These are phyloP conservation scores for Diarsia dahlii DNA, from an alignment of 2,888 invertebrate genomes.

Conservation along the genomic window DNA sequence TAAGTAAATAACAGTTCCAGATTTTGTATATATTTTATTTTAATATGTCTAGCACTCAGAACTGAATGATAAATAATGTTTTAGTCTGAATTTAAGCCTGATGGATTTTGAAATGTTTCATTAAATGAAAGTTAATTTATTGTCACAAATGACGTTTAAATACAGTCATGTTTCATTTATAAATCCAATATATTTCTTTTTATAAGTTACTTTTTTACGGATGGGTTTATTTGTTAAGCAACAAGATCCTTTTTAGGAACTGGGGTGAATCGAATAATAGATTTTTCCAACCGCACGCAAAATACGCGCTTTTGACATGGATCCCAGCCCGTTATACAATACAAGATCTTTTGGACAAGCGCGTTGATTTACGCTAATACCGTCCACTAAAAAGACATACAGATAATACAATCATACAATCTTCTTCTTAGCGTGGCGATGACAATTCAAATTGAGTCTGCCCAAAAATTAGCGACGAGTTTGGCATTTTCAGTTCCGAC, in stretches of 20 bases:
- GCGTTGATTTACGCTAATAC: neutral
- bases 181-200: neutral
- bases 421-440: too few species aligned
- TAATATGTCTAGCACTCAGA: slow-evolving; percentile 40
- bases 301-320: neutral
- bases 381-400: neutral
- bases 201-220: neutral
- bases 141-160: neutral
- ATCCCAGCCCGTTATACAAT: neutral
- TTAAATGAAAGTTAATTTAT: neutral
- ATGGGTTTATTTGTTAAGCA: neutral
- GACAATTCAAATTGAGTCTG: too few species aligned
- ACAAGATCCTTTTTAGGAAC: neutral
- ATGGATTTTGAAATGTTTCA: neutral
- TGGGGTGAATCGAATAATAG: neutral
- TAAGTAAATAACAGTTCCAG: slow-evolving; percentile 1
- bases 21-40: slow-evolving; percentile 20
- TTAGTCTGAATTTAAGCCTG: neutral
- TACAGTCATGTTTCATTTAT: neutral
- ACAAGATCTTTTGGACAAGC: neutral
- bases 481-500: too few species aligned
- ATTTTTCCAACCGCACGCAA: neutral
- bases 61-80: slow-evolving; percentile 1
- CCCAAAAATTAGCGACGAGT: too few species aligned
- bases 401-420: neutral